Conservation (phyloP, 2,888 invertebrate genomes). For the Stenichneumon culpator region DNA sequence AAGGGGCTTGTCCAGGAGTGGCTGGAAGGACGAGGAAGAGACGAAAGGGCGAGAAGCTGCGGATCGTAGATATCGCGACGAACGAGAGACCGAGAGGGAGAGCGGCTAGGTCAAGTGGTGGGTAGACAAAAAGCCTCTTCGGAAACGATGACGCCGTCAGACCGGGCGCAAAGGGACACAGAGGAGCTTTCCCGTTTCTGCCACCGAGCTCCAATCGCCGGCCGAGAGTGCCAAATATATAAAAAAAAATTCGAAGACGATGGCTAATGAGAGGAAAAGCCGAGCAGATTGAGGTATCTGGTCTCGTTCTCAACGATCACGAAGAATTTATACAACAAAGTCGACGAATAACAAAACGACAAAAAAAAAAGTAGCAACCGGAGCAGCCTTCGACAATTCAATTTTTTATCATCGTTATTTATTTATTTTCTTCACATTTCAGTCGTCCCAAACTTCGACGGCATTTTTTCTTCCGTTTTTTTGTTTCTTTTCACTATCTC, state of each 20-base stretch:
- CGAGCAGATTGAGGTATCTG: neutral
- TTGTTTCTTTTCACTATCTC: slow-evolving; percentile 10
- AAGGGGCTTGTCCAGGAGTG: slow-evolving; percentile 4
- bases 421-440: neutral
- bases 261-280: slow-evolving; percentile 55
- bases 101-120: slow-evolving; percentile 72
- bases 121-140: slow-evolving; percentile 73
- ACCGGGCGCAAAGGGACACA: slow-evolving; percentile 7
- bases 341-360: neutral
- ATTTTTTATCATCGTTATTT: slow-evolving; percentile 18
- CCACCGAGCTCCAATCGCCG: slow-evolving; percentile 15
- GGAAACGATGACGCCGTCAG: slow-evolving; percentile 72
- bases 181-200: slow-evolving; percentile 4
- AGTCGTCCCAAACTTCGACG: neutral
- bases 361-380: neutral
- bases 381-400: neutral
- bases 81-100: neutral
- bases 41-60: neutral
- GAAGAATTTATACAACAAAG: neutral
- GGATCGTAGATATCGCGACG: slow-evolving; percentile 41
- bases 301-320: neutral
- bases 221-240: neutral
- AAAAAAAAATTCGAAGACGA: slow-evolving; percentile 38
- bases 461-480: neutral
- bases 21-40: neutral